Evolutionary conservation across 2,888 invertebrate species (phyloP), one percentile per base, ranked within the genome.

Genomic region (Sinohyriopsis cumingii): DNA sequence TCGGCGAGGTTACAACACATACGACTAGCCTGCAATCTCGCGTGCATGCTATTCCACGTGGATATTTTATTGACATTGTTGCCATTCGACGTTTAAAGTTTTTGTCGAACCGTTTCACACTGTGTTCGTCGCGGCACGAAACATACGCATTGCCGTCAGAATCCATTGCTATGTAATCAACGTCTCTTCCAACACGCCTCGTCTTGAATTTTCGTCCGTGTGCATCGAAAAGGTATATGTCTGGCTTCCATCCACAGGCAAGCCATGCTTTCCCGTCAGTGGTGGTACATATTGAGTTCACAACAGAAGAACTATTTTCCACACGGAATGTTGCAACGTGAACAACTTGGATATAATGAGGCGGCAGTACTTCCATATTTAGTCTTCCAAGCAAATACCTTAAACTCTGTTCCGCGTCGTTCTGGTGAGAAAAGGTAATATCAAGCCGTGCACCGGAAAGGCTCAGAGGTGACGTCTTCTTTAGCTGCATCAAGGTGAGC

Each of bases 271-370:
- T 73, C 15, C 77, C 79, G 28, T 77, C 76, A 15, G 76, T 73
- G 6, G 76, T 72, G 2, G 79, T 73, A 66, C 79, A 79, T 59
- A 77, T 79, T 22, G 77, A 69, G 54, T 79, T 79, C 20, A 79
- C 76, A 15, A 79, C 77, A 63, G 33, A 64, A 62, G 77, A 73
- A 18, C 75, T 75, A 55, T 73, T 71, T 59, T 73, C 73, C 53
- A 80, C 75, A 9, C 77, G 73, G 64, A 80, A 80, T n/a, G 77
- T 77, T 20, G 71, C 73, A 15, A 80, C 68, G 57, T 80, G 76
- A 7, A 62, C n/a, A 0, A 78, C 72, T 25, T 63, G 55, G 59
- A 80, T 78, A 65, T 80, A 80, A 6, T 63, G 66, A 9, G 80
- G 77, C n/a, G 77, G 75, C 15, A 72, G 59, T 15, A 80, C 66